A percentile compares a stretch with the other conserved stretches of the same genome.
phyloP scores from a whole-genome alignment of 2,797 vertebrate species.

The Syndactyla subalaris region DNA sequence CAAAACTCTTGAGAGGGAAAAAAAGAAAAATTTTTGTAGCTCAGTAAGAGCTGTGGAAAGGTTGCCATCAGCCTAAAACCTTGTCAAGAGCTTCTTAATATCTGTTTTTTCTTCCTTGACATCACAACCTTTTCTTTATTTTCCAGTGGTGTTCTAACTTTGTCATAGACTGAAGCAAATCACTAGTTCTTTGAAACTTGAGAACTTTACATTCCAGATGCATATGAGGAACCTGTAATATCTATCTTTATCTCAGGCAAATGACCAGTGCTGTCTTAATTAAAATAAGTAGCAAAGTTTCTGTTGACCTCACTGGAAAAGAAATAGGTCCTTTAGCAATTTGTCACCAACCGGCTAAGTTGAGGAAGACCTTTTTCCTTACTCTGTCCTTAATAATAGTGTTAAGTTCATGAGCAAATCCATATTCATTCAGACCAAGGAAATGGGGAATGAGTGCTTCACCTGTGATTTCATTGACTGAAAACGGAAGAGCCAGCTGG shows the following conservation, averaged over 20 bases:
- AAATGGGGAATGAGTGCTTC: constrained; percentile 6
- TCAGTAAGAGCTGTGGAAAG: background rate
- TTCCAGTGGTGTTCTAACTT: background rate
- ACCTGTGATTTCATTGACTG: constrained; percentile 37
- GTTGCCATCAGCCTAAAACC: background rate
- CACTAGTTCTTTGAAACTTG: background rate
- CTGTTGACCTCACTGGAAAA: background rate
- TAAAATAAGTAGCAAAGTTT: background rate
- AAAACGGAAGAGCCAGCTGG: background rate
- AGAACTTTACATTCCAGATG: background rate
- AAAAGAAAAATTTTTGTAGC: background rate
- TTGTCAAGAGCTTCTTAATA: background rate
- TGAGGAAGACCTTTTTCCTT: background rate
- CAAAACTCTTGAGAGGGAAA: background rate
- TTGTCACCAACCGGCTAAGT: background rate
- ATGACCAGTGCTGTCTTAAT: background rate
- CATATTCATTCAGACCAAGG: constrained; percentile 27
- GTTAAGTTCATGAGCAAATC: constrained; percentile 42
- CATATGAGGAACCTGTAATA: background rate
- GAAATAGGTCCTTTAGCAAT: background rate
- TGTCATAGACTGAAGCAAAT: background rate
- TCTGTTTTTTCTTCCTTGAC: background rate
- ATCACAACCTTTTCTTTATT: background rate
- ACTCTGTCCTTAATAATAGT: background rate
- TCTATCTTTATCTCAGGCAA: background rate